Base-by-base conservation (phyloP, 2,888 invertebrate species). In the Drosophila eohydei region DNA sequence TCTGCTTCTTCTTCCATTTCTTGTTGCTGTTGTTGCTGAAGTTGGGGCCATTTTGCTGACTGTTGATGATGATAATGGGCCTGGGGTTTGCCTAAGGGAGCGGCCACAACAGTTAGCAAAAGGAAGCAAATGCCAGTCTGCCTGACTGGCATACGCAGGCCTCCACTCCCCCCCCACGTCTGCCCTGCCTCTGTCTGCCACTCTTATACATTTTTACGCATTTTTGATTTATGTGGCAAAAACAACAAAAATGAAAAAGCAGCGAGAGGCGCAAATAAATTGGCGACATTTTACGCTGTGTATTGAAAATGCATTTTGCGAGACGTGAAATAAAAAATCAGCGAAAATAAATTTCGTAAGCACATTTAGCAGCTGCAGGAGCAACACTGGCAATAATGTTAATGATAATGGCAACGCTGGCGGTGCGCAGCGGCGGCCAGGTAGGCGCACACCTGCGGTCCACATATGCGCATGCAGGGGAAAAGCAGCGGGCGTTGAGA, bases 11-110 rank as follows among this genome's bases (percentile, higher is more conserved):
- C 32, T 28, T 50, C 43, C 51, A 16, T 21, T 56, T 32, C 12
- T 48, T 58, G 11, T 34, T 56, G 52, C 11, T 74, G 66, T 44
- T 84, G 77, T 64, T 74, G 61, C 30, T 75, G 59, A 67, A 77
- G 80, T 78, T 78, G 74, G 74, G 83, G 81, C 88, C 86, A 83
- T 84, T 84, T 86, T 86, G 84, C 84, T 85, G 84, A 85, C 84
- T 85, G 86, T 85, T 85, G 84, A 85, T 86, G 84, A 85, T 88
- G 88, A 85, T 85, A 85, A 85, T 85, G 88, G 83, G 83, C 78
- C 83, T 77, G 83, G 80, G 69, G 65, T 62, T 71, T 71, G 80
- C 71, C 71, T 74, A 21, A 12, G 61, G 54, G 44, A 43, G 58
- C 36, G 38, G 44, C 36, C 16, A 38, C 21, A 51, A 28, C 51